phyloP scores from a whole-genome alignment of 2,113 vertebrate genomes.

The Brienomyrus brachyistius region DNA sequence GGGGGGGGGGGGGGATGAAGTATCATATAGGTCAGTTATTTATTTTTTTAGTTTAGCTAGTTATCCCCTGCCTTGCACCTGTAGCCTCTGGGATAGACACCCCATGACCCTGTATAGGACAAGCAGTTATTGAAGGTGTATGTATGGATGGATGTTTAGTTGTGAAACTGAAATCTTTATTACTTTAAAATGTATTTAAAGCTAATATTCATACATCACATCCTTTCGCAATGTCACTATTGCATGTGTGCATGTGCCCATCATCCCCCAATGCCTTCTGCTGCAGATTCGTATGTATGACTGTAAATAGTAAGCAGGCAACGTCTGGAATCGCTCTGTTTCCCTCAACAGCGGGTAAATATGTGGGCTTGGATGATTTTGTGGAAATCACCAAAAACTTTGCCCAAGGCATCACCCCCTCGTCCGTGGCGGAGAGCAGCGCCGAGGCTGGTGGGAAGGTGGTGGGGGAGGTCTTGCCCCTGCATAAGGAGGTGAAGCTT shows the following conservation, averaged over 20 bases:
- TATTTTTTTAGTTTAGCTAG: not conserved
- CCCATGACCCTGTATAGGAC: not conserved
- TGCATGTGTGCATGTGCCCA: not conserved
- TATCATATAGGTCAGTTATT: not conserved
- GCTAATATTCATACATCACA: not conserved
- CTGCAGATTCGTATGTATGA: not conserved
- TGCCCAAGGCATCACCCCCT: conserved; percentile 72
- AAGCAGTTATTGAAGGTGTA: not conserved
- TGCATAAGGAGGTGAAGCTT: conserved; percentile 58
- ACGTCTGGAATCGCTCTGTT: not conserved
- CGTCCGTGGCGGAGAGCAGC: conserved; percentile 38
- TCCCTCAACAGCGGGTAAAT: conserved; percentile 59
- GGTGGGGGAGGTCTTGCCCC: conserved; percentile 59
- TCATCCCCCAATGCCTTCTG: not conserved
- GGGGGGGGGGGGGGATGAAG: not conserved
- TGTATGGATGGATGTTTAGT: not conserved
- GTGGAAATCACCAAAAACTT: conserved; percentile 94
- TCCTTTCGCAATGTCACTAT: not conserved
- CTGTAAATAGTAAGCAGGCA: not conserved
- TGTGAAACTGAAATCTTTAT: not conserved
- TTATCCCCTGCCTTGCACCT: not conserved
- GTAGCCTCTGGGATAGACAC: not conserved
- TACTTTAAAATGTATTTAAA: not conserved
- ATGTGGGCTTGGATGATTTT: conserved; percentile 84
- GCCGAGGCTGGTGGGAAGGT: conserved; percentile 54